Conservation (phyloP, 2,113 vertebrate species). For the Saguinus midas region DNA sequence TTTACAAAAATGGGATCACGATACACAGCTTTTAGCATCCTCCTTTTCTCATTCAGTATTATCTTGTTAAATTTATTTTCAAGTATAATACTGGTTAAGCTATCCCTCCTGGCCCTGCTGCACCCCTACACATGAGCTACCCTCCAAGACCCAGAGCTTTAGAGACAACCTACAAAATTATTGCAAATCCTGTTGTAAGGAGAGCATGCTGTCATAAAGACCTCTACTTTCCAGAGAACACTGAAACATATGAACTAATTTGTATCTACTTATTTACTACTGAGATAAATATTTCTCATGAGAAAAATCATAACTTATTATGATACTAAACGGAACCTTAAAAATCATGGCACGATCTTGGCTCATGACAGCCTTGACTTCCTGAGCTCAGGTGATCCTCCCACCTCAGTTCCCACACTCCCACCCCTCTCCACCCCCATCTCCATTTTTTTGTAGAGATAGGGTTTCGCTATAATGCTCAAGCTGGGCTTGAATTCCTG, state of each 20-base stretch:
- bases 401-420: too few relatives aligned
- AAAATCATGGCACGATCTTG: neutral
- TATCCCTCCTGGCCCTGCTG: neutral
- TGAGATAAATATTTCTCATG: neutral
- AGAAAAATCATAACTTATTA: neutral
- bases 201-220: conserved; percentile 15
- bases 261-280: neutral
- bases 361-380: too few relatives aligned
- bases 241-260: neutral
- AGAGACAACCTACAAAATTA: conserved; percentile 32
- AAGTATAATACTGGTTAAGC: neutral
- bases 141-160: neutral
- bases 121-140: neutral
- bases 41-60: neutral
- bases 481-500: too few relatives aligned
- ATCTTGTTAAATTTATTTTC: neutral
- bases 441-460: too few relatives aligned
- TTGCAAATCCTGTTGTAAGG: neutral
- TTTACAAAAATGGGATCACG: conserved; percentile 21
- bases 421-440: too few relatives aligned
- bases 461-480: too few relatives aligned
- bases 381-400: too few relatives aligned
- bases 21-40: neutral
- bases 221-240: neutral
- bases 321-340: neutral